Conservation (phyloP, 2,113 vertebrate genomes). For the Xyliphius kryptos region DNA sequence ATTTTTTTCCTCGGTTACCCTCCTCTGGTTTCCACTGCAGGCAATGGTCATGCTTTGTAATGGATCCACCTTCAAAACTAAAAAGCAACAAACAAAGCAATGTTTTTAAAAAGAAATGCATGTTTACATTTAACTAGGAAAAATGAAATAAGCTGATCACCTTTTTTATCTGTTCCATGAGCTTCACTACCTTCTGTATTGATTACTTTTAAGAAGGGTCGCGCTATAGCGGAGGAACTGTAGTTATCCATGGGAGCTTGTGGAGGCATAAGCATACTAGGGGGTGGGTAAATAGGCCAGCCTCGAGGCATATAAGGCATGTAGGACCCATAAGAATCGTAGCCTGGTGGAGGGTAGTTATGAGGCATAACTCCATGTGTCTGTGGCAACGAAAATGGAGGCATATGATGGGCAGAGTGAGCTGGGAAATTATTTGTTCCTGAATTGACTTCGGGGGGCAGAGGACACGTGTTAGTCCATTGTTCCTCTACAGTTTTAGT, state of each 20-base stretch:
- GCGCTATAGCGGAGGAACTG: conserved; percentile 35
- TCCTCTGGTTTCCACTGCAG: conserved; percentile 44
- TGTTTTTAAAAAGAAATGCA: too few relatives aligned
- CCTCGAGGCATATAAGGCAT: conserved; percentile 78
- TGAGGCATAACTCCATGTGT: conserved; percentile 62
- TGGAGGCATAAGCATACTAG: conserved; percentile 55
- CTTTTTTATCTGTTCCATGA: conserved; percentile 57
- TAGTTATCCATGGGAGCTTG: conserved; percentile 46
- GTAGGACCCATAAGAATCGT: conserved; percentile 79
- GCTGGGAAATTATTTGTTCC: neutral
- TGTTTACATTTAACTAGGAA: too few relatives aligned
- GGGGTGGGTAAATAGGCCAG: conserved; percentile 82
- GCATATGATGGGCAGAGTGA: conserved; percentile 55
- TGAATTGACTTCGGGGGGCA: conserved; percentile 5
- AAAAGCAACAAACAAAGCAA: neutral
- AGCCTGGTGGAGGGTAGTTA: conserved; percentile 71
- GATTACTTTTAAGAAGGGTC: conserved; percentile 71
- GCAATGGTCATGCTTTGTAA: conserved; percentile 17
- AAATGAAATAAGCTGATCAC: too few relatives aligned
- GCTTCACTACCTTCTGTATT: conserved; percentile 52
- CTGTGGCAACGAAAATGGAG: conserved; percentile 66
- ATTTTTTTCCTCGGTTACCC: conserved; percentile 77
- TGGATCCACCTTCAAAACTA: conserved; percentile 21
- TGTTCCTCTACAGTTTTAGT: neutral
- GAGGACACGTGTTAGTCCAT: conserved; percentile 20